Evolutionary conservation across 2,797 vertebrate genomes (phyloP).

Genomic region (Mormyrus hasselquistii): DNA sequence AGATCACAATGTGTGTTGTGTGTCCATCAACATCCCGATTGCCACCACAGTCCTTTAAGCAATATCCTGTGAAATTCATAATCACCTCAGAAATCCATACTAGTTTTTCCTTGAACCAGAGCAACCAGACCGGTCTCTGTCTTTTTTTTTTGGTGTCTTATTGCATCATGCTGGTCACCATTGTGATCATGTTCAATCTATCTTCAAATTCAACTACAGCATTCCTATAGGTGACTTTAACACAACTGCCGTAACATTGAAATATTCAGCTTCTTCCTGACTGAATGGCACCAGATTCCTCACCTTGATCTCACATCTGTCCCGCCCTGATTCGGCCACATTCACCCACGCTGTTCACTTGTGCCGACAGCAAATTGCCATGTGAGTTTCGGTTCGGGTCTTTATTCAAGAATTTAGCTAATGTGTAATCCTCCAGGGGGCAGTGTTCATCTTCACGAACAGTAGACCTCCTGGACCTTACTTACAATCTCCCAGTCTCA

Average conservation of each 20-base stretch:
- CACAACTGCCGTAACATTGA: background rate
- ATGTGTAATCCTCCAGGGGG: constrained; percentile 18
- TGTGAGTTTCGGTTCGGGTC: background rate
- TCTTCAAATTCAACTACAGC: background rate
- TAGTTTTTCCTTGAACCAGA: background rate
- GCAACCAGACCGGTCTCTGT: background rate
- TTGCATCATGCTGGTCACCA: background rate
- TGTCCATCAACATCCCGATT: background rate
- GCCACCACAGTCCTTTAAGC: background rate
- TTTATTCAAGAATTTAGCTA: background rate
- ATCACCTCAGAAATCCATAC: background rate
- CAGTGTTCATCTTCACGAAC: constrained; percentile 6
- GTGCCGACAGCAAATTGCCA: background rate
- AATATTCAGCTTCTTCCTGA: background rate
- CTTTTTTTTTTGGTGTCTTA: background rate
- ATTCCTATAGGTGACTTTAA: background rate
- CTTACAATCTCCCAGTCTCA: background rate
- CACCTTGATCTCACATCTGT: background rate
- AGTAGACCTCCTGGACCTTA: background rate
- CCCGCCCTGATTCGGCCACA: background rate
- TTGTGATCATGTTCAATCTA: background rate
- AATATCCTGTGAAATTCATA: background rate
- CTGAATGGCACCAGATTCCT: background rate
- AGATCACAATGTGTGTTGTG: background rate
- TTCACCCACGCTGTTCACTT: background rate